Percentiles rank a stretch among this genome's conserved stretches.
Evolutionary conservation across 2,797 vertebrate genomes (phyloP).

Genomic region (Danionella dracula): DNA sequence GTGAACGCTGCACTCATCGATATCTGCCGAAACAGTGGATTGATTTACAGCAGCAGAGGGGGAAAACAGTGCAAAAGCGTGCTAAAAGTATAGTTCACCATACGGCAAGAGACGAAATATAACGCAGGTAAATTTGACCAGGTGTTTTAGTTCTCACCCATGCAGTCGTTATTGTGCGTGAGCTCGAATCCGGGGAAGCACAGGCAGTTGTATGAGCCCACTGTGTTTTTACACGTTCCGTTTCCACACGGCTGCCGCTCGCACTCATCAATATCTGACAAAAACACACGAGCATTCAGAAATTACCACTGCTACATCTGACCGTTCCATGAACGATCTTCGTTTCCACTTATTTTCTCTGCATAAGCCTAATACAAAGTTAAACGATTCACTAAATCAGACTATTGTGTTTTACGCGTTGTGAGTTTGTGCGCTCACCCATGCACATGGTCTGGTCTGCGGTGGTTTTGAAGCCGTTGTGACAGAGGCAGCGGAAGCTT

Average conservation of each 20-base stretch:
- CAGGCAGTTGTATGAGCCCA: slow-evolving; percentile 93
- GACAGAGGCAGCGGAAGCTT: slow-evolving; percentile 86
- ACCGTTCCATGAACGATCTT: too few species aligned
- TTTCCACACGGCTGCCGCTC: slow-evolving; percentile 87
- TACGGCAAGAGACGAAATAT: too few species aligned
- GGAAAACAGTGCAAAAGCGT: too few species aligned
- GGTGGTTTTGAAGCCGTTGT: slow-evolving; percentile 86
- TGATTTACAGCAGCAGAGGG: too few species aligned
- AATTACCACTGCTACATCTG: fast-evolving
- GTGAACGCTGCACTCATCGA: slow-evolving; percentile 84
- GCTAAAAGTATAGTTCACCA: too few species aligned
- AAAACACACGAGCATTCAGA: not conserved
- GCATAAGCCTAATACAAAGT: too few species aligned
- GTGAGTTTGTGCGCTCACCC: too few species aligned
- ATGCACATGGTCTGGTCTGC: slow-evolving; percentile 88
- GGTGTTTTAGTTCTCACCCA: slow-evolving; percentile 69
- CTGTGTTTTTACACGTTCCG: slow-evolving; percentile 88
- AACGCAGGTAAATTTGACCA: not conserved
- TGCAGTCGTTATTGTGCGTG: slow-evolving; percentile 86
- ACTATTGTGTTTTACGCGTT: too few species aligned
- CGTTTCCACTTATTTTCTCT: too few species aligned
- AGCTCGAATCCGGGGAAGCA: slow-evolving; percentile 90
- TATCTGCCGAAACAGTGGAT: too few species aligned
- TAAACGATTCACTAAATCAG: too few species aligned
- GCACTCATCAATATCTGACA: slow-evolving; percentile 86